Base-by-base conservation (phyloP, 2,888 invertebrate genomes). In the Eristalis intricaria region DNA sequence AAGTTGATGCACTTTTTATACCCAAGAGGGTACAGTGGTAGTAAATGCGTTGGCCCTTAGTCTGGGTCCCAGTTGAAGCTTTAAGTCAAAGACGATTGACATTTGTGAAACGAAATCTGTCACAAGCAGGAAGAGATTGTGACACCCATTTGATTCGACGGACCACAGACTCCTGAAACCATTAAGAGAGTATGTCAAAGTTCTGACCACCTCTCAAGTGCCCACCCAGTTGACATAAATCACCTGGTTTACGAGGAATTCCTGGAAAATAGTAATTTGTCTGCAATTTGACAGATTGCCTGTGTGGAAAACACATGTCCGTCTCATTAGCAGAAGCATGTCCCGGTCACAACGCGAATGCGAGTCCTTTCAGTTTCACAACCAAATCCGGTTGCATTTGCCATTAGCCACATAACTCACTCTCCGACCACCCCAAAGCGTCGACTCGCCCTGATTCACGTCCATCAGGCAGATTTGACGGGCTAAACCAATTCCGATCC, bases 401-500 rank as follows among this genome's bases (percentile, higher is more conserved):
- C 15, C 40, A 15, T 15, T n/a, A 22, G 60, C 60, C 26, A 13
- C 60, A 26, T 8, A 60, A 32, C 32, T 8, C 32, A 32, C 10
- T 32, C 32, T 1, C 32, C 56, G 1, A 50, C 35, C 35, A 4
- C 11, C 35, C 5, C 29, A 5, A 4, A 29, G 29, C 29, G 50
- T 50, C 50, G 13, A 50, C 50, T 19, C 19, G 56, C 66, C 43
- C 29, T 61, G 60, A 63, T 77, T 35, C 77, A 11, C 23, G n/a
- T 61, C 68, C 43, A n/a, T 5, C n/a, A n/a, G n/a, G 22, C 38
- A 43, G 4, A 11, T 26, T 38, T 23, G 22, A 65, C 68, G 63
- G 50, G 26, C 4, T 32, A 19, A 69, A 77, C 63, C 50, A 63
- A 77, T 69, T 63, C 63, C 63, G 43, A 61, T 76, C 29, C 60